Conservation (phyloP, 2,888 invertebrate genomes). For the Lamellibrachia columna region DNA sequence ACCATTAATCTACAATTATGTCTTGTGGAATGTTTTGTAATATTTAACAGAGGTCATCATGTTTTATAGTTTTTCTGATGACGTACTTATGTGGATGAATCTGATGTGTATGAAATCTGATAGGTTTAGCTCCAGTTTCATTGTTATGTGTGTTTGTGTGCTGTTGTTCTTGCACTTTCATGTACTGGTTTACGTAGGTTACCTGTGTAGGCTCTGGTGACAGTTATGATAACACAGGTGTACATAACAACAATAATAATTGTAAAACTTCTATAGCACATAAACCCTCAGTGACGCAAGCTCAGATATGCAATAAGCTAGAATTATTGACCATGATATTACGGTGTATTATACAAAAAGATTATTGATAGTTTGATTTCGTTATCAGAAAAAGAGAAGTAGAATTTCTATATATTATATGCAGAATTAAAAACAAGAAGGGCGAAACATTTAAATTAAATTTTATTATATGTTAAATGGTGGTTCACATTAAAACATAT, state of each 20-base stretch:
- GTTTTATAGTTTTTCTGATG: neutral
- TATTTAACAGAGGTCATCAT: neutral
- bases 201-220: neutral
- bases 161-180: neutral
- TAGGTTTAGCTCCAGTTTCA: neutral
- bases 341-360: neutral
- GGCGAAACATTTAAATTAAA: neutral
- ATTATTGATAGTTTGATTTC: neutral
- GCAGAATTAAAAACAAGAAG: neutral
- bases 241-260: no score
- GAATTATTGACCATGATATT: no score
- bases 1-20: neutral
- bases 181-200: neutral
- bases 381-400: neutral
- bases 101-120: neutral
- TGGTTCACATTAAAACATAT: neutral
- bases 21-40: neutral
- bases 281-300: no score
- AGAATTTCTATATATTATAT: no score
- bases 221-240: neutral
- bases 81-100: neutral
- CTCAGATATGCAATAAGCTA: no score
- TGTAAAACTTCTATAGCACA: no score
- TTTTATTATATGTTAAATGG: neutral
- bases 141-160: neutral